Evolutionary conservation across 2,888 invertebrate genomes (phyloP), one percentile per base, ranked within the genome.

Genomic region (Oegoconia quadripuncta): DNA sequence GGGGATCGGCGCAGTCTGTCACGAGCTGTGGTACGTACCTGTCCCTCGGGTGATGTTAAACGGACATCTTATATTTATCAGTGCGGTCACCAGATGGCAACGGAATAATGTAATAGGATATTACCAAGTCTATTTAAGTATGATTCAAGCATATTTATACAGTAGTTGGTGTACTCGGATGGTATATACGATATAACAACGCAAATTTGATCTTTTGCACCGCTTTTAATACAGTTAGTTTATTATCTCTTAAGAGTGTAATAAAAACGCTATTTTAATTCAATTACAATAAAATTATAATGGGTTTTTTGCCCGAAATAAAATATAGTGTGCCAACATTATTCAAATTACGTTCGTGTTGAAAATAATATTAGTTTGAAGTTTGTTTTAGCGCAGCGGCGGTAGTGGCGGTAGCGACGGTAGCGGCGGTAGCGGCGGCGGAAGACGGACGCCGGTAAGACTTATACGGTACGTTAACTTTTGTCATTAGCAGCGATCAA

Each of bases 381-480:
- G 28, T 28, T 28, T 28, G 28, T 28, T 28, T 18, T 23, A 25
- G 34, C 25, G 18, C 18, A 8, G 15, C 6, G 20, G 22, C 22
- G 6, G 27, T 3, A 13, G 13, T 4, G 8, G 8, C 5, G 28
- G 28, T 15, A 2, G 28, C 14, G 28, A 4, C 28, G 28, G 13
- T n/a, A 25, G 9, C 13, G 11, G 13, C 34, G 25, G 14, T 2
- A 9, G 29, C 30, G 17, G n/a, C 25, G 13, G n/a, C n/a, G n/a
- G n/a, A n/a, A n/a, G n/a, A n/a, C n/a, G n/a, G n/a, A n/a, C 28
- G 27, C 11, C 28, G 22, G n/a, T 28, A 9, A 23, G 18, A 39
- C 39, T 34, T 33, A 33, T 29, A 41, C 41, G 41, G 25, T 34
- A 41, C 41, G 41, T 37, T 41, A 37, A 41, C 17, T 41, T 35